These are phyloP conservation scores for Coptotermes formosanus DNA, from an alignment of 1,140 invertebrate species.

Conservation along the genomic window DNA sequence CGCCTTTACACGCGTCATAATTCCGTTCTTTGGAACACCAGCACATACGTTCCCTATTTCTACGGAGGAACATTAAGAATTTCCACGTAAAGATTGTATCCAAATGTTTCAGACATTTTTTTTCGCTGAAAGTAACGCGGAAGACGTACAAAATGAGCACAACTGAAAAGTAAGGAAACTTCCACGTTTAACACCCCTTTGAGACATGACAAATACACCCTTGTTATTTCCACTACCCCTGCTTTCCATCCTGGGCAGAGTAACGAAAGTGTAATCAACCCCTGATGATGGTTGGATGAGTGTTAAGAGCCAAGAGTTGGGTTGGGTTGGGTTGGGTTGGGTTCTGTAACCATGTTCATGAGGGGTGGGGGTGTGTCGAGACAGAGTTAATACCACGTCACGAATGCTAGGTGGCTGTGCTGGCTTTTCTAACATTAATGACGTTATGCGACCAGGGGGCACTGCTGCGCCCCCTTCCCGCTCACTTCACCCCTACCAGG, in stretches of 20 bases:
- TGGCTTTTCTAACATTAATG: slow-evolving; percentile 1
- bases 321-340: background rate
- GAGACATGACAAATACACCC: slow-evolving; percentile 4
- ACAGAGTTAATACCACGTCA: background rate
- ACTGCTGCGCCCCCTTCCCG: background rate
- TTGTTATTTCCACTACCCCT: background rate
- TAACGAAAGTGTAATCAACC: slow-evolving; percentile 10
- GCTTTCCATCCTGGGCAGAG: background rate
- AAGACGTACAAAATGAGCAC: background rate
- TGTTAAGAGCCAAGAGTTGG: background rate
- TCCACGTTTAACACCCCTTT: background rate
- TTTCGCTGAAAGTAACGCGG: background rate
- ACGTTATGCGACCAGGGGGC: background rate
- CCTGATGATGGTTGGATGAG: slow-evolving; percentile 5
- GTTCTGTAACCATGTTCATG: background rate
- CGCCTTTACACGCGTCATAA: background rate
- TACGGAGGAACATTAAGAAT: background rate
- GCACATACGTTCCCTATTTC: background rate
- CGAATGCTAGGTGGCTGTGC: background rate
- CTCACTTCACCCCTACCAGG: background rate
- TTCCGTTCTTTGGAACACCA: background rate
- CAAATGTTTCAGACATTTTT: background rate
- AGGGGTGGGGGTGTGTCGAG: background rate
- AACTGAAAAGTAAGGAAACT: background rate
- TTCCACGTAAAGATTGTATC: background rate